phyloP scores from a whole-genome alignment of 2,113 vertebrate species.

The Phylloscopus trochilus region DNA sequence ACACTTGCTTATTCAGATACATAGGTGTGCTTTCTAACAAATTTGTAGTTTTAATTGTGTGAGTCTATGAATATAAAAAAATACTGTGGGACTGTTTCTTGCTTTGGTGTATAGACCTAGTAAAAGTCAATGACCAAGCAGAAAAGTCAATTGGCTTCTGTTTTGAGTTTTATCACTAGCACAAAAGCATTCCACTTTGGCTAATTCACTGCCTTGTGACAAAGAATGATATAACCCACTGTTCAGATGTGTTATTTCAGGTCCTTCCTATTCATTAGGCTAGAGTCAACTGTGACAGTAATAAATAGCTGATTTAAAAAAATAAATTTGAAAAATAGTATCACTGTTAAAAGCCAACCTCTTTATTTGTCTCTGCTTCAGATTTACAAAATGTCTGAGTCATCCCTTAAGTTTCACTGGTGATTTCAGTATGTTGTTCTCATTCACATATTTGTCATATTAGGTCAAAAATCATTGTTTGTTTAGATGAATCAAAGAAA shows the following conservation, averaged over 20 bases:
- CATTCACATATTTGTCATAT: not conserved
- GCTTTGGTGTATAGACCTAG: not conserved
- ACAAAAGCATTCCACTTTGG: not conserved
- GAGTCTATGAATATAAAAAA: not conserved
- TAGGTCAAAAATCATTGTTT: conserved; percentile 3
- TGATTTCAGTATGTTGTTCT: not conserved
- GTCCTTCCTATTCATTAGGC: not conserved
- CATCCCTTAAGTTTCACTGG: not conserved
- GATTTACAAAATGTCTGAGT: not conserved
- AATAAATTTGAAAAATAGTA: not conserved
- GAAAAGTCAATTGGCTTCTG: not conserved
- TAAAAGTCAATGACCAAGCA: not conserved
- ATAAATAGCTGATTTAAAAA: not conserved
- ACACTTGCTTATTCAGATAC: not conserved
- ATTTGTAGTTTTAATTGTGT: not conserved
- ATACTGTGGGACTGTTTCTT: not conserved
- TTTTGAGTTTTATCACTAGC: not conserved
- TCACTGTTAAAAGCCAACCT: not conserved
- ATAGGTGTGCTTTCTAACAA: not conserved
- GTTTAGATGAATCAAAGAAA: not conserved
- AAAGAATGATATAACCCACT: not conserved
- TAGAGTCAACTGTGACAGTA: not conserved
- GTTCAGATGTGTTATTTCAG: not conserved
- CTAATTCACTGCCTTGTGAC: not conserved
- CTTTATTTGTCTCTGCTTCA: not conserved